Conservation (phyloP, 2,888 invertebrate species). For the Seira musarum region DNA sequence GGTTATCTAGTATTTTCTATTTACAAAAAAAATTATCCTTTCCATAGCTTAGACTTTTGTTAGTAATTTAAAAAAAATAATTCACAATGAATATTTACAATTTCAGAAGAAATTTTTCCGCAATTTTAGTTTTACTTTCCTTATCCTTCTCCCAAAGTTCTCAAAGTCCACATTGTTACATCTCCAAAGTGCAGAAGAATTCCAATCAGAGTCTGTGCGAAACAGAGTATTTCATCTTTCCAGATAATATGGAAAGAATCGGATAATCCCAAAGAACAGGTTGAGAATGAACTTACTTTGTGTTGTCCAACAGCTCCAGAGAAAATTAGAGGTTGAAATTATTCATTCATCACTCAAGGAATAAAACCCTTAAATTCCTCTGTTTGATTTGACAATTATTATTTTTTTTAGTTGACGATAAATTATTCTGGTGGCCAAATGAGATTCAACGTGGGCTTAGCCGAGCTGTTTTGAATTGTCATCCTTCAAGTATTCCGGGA, state of each 20-base stretch:
- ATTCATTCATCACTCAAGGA: background rate
- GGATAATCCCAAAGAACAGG: background rate
- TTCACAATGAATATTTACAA: too few relatives aligned
- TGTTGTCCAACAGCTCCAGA: constrained; percentile 30
- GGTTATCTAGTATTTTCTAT: too few relatives aligned
- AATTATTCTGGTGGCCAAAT: constrained; percentile 56
- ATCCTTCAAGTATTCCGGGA: constrained; percentile 50
- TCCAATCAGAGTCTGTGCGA: constrained; percentile 31
- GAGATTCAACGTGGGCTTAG: constrained; percentile 47
- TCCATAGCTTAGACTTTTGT: too few relatives aligned
- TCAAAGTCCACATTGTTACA: constrained; percentile 44
- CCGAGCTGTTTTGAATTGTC: constrained; percentile 49
- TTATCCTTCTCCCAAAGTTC: background rate
- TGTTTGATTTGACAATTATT: background rate
- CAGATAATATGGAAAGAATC: constrained; percentile 38
- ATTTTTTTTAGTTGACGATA: constrained; percentile 38
- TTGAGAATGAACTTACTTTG: background rate
- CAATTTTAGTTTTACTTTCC: too few relatives aligned
- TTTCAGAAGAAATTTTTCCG: too few relatives aligned
- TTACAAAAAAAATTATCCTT: too few relatives aligned
- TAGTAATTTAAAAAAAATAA: too few relatives aligned
- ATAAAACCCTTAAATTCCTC: too few relatives aligned
- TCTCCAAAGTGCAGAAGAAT: constrained; percentile 26
- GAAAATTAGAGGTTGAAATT: constrained; percentile 37
- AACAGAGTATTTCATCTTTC: constrained; percentile 37